Percentiles rank a stretch among this genome's conserved stretches.
phyloP scores from a whole-genome alignment of 92 coral and sea anemone species.

The Anthopleura xanthogrammica region DNA sequence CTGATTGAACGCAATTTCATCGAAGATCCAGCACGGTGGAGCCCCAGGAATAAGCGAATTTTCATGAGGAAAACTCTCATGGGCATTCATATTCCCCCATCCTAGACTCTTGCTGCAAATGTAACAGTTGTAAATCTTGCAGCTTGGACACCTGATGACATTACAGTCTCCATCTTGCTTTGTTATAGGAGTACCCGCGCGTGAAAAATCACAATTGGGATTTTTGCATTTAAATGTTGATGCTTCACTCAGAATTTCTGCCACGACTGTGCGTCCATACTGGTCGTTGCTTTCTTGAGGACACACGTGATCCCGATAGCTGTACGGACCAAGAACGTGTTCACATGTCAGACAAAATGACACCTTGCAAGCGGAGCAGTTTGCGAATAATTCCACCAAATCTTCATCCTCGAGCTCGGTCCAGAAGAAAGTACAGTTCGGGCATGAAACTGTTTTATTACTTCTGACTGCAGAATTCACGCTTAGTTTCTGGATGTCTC shows the following conservation, averaged over 20 bases:
- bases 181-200: constrained; percentile 4
- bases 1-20: constrained; percentile 22
- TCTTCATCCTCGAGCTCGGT: not conserved
- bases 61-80: constrained; percentile 52
- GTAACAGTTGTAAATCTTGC: constrained; percentile 43
- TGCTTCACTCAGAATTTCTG: constrained; percentile 30
- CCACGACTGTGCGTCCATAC: constrained; percentile 9
- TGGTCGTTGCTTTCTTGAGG: constrained; percentile 12
- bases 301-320: constrained; percentile 54
- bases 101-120: constrained; percentile 56
- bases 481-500: not conserved
- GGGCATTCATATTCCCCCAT: constrained; percentile 30
- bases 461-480: constrained; percentile 21
- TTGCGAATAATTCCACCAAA: constrained; percentile 37
- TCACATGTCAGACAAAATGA: constrained; percentile 51
- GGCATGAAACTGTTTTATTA: constrained; percentile 23
- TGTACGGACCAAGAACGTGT: constrained; percentile 45
- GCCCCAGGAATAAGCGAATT: constrained; percentile 30
- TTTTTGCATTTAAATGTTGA: constrained; percentile 16
- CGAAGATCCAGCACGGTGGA: constrained; percentile 55
- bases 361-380: constrained; percentile 40
- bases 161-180: constrained; percentile 57
- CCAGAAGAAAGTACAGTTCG: constrained; percentile 39
- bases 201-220: constrained; percentile 7
- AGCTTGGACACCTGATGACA: constrained; percentile 39